A percentile compares a stretch with the other conserved stretches of the same genome.
These are phyloP conservation scores for Caenorhabditis elegans DNA, from an alignment of 1,140 invertebrate species.

Conservation along the genomic window DNA sequence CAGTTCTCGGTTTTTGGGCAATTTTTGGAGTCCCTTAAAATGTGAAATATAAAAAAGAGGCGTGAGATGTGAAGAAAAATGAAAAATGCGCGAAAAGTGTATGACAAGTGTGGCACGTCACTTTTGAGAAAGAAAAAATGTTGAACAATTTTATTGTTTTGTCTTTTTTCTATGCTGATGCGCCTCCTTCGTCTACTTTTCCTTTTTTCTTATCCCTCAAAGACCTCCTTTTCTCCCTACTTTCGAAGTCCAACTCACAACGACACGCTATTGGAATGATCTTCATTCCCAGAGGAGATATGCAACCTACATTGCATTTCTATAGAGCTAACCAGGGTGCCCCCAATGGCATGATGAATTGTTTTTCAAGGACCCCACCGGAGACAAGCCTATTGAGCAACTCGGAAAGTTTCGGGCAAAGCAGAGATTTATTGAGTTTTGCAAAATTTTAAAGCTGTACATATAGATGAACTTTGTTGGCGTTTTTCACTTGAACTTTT, in stretches of 20 bases:
- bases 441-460: not conserved
- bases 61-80: not conserved
- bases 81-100: slow-evolving; percentile 22
- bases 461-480: no score
- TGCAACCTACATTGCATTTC: slow-evolving; percentile 23
- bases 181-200: not conserved
- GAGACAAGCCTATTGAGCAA: not conserved
- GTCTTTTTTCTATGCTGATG: not conserved
- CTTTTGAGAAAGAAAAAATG: not conserved
- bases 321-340: not conserved
- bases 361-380: slow-evolving; percentile 17
- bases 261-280: slow-evolving; percentile 29
- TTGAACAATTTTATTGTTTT: slow-evolving; percentile 23
- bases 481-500: no score
- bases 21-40: not conserved
- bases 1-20: not conserved
- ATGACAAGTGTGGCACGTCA: slow-evolving; percentile 29
- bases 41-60: not conserved
- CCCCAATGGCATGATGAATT: slow-evolving; percentile 13
- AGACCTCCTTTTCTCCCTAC: not conserved
- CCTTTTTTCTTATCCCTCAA: not conserved
- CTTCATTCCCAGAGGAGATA: slow-evolving; percentile 24
- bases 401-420: not conserved
- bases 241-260: slow-evolving; percentile 1
- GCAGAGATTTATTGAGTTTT: not conserved